These are phyloP conservation scores for Mystacides longicornis DNA, from an alignment of 2,888 invertebrate genomes.

Conservation along the genomic window DNA sequence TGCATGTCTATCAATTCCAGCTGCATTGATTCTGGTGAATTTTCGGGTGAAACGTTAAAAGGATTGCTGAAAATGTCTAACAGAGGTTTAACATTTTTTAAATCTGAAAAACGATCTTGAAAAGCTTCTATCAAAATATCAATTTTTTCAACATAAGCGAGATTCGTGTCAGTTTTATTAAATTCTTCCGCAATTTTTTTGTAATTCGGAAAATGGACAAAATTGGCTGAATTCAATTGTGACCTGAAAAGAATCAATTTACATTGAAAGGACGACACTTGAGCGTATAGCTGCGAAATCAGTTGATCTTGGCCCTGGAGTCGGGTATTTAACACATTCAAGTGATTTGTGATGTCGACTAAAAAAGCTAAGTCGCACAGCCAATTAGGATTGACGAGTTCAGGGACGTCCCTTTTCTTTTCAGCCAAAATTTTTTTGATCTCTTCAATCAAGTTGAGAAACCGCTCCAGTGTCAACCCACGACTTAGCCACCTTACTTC, in stretches of 20 bases:
- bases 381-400: background rate
- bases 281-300: background rate
- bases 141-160: background rate
- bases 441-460: background rate
- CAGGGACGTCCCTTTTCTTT: background rate
- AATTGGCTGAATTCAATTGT: conserved; percentile 17
- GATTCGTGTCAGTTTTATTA: background rate
- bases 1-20: background rate
- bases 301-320: background rate
- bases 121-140: background rate
- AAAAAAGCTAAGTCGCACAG: background rate
- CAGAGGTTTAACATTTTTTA: background rate
- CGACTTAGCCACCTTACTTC: background rate
- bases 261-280: conserved; percentile 17
- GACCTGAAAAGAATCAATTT: conserved; percentile 21
- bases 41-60: too few relatives aligned
- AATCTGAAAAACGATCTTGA: background rate
- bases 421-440: background rate
- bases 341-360: background rate
- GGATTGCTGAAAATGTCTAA: too few relatives aligned
- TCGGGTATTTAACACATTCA: background rate
- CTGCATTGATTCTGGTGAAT: too few relatives aligned
- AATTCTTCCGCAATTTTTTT: background rate
- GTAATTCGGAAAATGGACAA: conserved; percentile 18
- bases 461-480: background rate